Percentiles rank a stretch among this genome's conserved stretches.
Conservation (phyloP, 2,888 invertebrate genomes). For the Lasioglossum vierecki region DNA sequence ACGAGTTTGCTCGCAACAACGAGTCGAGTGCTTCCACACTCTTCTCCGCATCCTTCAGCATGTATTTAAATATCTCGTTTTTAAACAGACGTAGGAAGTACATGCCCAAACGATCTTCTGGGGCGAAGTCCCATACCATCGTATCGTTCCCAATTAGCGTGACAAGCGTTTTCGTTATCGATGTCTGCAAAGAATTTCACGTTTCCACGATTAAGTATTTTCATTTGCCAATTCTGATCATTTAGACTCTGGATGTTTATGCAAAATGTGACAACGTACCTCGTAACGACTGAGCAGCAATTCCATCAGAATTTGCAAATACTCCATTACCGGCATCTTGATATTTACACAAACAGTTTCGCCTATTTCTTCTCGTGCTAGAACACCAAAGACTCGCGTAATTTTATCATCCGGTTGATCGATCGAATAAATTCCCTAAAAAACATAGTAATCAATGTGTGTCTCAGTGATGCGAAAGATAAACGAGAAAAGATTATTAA, state of each 20-base stretch:
- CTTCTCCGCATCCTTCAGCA: constrained; percentile 69
- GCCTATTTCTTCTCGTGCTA: constrained; percentile 58
- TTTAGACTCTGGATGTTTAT: no score
- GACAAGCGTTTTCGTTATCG: constrained; percentile 56
- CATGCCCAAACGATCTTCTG: constrained; percentile 63
- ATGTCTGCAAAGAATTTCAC: constrained; percentile 46
- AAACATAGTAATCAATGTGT: constrained; percentile 9
- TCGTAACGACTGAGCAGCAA: constrained; percentile 69
- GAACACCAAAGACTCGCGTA: constrained; percentile 66
- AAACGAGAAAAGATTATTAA: constrained; percentile 1
- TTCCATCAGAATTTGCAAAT: constrained; percentile 71
- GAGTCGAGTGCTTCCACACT: constrained; percentile 71
- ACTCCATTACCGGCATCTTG: constrained; percentile 64
- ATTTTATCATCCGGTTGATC: constrained; percentile 47
- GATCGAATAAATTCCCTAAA: constrained; percentile 52
- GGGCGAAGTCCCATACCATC: constrained; percentile 41
- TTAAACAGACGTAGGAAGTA: constrained; percentile 80
- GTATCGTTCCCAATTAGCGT: constrained; percentile 53
- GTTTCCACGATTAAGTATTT: not conserved
- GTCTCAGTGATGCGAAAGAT: not conserved
- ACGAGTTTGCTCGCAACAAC: constrained; percentile 66
- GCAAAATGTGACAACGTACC: constrained; percentile 15
- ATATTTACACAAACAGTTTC: constrained; percentile 52
- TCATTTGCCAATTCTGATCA: not conserved
- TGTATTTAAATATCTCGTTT: constrained; percentile 73